These are phyloP conservation scores for Leptopilina syphax DNA, from an alignment of 2,888 invertebrate genomes.

Conservation along the genomic window DNA sequence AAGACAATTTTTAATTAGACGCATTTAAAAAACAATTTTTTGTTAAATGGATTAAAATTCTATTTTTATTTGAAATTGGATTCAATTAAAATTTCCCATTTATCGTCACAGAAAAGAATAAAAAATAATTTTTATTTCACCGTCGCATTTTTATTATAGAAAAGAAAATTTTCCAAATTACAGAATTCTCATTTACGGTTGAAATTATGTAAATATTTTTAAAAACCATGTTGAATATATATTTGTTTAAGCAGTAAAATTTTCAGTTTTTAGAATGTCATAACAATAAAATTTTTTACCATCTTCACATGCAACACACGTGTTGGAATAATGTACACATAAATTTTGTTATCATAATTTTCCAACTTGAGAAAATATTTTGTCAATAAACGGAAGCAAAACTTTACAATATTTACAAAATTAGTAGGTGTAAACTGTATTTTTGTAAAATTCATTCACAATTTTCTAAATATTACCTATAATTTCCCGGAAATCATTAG, in stretches of 20 bases:
- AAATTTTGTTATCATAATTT: constrained; percentile 16
- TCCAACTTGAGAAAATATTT: constrained; percentile 3
- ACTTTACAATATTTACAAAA: background rate
- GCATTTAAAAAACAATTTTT: no score
- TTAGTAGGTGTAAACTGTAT: background rate
- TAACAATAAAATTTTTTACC: background rate
- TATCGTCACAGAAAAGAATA: no score
- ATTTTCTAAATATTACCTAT: background rate
- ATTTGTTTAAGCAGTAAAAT: constrained; percentile 17
- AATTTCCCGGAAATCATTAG: background rate
- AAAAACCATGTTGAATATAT: background rate
- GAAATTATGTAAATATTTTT: no score
- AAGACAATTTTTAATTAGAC: no score
- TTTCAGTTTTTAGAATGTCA: background rate
- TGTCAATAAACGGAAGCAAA: constrained; percentile 2
- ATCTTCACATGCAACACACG: background rate
- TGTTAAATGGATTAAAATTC: no score
- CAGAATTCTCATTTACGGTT: no score
- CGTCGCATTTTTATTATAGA: no score
- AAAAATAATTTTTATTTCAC: no score
- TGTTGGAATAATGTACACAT: background rate
- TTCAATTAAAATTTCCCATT: no score
- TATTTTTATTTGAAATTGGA: no score
- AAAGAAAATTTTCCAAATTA: no score
- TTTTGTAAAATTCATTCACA: background rate